Conservation (phyloP, 37 sponge, comb jelly and placozoan genomes). For the Axinella damicornis region DNA sequence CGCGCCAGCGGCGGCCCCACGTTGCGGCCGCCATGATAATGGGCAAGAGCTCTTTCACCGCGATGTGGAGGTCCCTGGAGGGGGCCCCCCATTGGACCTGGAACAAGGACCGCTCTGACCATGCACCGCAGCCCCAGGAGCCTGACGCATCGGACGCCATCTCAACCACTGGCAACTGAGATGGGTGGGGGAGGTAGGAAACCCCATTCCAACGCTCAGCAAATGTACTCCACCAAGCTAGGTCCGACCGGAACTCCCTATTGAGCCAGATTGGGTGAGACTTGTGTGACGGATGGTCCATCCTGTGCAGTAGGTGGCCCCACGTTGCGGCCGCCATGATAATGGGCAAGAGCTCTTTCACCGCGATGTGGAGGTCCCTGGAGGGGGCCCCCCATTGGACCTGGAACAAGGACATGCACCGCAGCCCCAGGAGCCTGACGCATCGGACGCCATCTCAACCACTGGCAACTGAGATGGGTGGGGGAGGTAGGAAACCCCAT, state of each 20-base stretch:
- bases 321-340: slow-evolving; percentile 27
- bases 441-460: slow-evolving; percentile 35
- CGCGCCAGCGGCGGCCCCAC: slow-evolving; percentile 52
- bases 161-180: background rate
- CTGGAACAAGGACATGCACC: slow-evolving; percentile 72
- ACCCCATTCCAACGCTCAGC: slow-evolving; percentile 8
- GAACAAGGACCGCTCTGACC: slow-evolving; percentile 40
- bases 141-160: slow-evolving; percentile 68
- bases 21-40: slow-evolving; percentile 19
- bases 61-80: slow-evolving; percentile 15
- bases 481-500: slow-evolving; percentile 18
- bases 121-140: slow-evolving; percentile 66
- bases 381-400: slow-evolving; percentile 44
- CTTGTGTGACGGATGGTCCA: background rate
- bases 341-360: slow-evolving; percentile 55
- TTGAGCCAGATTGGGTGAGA: slow-evolving; percentile 17
- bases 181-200: slow-evolving; percentile 9
- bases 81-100: slow-evolving; percentile 63
- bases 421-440: slow-evolving; percentile 68
- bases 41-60: slow-evolving; percentile 53
- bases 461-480: background rate
- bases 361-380: slow-evolving; percentile 24
- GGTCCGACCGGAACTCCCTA: slow-evolving; percentile 31
- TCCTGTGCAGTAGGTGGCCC: slow-evolving; percentile 37
- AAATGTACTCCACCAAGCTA: slow-evolving; percentile 40